A percentile compares a stretch with the other conserved stretches of the same genome.
phyloP scores from a whole-genome alignment of 1,140 invertebrate species.

The Brachionus rubens region DNA sequence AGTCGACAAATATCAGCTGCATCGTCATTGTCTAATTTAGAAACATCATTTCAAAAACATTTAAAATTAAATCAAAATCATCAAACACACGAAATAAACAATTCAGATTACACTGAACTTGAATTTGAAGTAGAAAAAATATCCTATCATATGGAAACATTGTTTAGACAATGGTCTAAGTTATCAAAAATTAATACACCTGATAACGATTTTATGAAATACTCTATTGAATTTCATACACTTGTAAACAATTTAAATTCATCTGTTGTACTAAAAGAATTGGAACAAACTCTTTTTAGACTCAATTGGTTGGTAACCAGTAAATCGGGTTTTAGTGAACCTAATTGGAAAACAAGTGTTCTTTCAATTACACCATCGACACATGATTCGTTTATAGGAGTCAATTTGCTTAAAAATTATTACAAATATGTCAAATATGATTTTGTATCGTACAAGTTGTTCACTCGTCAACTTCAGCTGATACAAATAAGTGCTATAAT shows the following conservation, averaged over 20 bases:
- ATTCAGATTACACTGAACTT: conserved; percentile 13
- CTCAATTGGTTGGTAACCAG: conserved; percentile 39
- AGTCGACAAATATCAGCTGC: conserved; percentile 18
- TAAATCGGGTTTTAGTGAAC: conserved; percentile 37
- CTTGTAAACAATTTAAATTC: neutral
- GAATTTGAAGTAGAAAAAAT: conserved; percentile 26
- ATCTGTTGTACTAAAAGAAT: neutral
- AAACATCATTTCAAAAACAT: neutral
- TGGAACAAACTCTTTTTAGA: conserved; percentile 33
- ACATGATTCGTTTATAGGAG: conserved; percentile 28
- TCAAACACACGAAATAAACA: conserved; percentile 25
- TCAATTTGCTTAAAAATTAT: conserved; percentile 44
- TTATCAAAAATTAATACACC: neutral
- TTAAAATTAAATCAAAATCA: neutral
- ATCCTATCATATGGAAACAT: neutral
- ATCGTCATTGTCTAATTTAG: neutral
- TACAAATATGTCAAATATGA: conserved; percentile 46
- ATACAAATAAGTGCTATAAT: conserved; percentile 20
- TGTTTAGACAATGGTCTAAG: neutral
- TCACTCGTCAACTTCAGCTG: conserved; percentile 18
- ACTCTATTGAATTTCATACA: conserved; percentile 1
- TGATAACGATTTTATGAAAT: neutral
- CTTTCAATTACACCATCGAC: conserved; percentile 31
- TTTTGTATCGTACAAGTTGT: conserved; percentile 43
- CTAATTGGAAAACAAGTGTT: conserved; percentile 30